phyloP scores from a whole-genome alignment of 2,113 vertebrate species.

The Seriola aureovittata region DNA sequence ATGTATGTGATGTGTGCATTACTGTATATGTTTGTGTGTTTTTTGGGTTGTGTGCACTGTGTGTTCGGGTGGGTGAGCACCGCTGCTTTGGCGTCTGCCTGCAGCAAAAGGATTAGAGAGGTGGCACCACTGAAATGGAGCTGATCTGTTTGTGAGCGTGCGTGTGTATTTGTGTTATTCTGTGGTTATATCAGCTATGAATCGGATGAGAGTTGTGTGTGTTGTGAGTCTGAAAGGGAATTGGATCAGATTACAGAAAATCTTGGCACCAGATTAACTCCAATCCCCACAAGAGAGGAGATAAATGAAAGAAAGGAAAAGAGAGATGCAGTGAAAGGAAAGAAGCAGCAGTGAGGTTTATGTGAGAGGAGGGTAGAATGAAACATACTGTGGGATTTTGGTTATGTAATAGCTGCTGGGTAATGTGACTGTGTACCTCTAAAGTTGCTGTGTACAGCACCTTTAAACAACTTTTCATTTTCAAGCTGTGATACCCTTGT shows the following conservation, averaged over 20 bases:
- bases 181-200: constrained; percentile 37
- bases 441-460: constrained; percentile 19
- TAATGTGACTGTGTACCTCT: constrained; percentile 27
- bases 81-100: constrained; percentile 57
- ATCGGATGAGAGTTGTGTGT: constrained; percentile 50
- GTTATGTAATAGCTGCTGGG: constrained; percentile 39
- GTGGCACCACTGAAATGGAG: constrained; percentile 68
- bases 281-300: constrained; percentile 51
- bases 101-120: constrained; percentile 73
- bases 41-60: constrained; percentile 8
- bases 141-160: constrained; percentile 61
- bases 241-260: constrained; percentile 79
- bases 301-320: constrained; percentile 35
- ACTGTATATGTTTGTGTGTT: not conserved
- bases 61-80: constrained; percentile 58
- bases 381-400: constrained; percentile 13
- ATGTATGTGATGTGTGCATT: constrained; percentile 22
- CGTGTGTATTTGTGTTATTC: constrained; percentile 49
- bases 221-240: constrained; percentile 60
- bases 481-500: not conserved
- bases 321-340: constrained; percentile 20
- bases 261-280: constrained; percentile 72
- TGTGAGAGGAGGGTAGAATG: constrained; percentile 18
- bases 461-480: constrained; percentile 35
- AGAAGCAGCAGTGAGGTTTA: constrained; percentile 16